A percentile compares a stretch with the other conserved stretches of the same genome.
These are phyloP conservation scores for Sparidentex hasta DNA, from an alignment of 2,797 vertebrate species.

Conservation along the genomic window DNA sequence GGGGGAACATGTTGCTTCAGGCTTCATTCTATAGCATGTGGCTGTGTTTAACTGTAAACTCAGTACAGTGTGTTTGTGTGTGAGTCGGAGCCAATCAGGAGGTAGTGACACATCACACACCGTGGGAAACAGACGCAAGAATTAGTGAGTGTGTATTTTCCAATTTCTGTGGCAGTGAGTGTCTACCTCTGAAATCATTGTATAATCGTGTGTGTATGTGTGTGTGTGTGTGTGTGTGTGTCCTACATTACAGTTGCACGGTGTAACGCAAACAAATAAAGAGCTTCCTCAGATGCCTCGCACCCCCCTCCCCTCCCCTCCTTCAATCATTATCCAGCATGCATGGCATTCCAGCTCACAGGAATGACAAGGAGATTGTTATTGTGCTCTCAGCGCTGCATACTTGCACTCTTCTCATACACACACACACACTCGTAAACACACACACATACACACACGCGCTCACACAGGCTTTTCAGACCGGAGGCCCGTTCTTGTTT, in stretches of 20 bases:
- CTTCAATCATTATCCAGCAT: conserved; percentile 84
- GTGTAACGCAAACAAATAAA: conserved; percentile 82
- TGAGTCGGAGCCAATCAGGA: conserved; percentile 10
- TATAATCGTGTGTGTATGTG: conserved; percentile 57
- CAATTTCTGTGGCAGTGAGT: conserved; percentile 33
- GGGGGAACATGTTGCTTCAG: conserved; percentile 35
- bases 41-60: conserved; percentile 43
- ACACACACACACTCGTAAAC: conserved; percentile 59
- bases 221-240: conserved; percentile 39
- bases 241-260: conserved; percentile 74
- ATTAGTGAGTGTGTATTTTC: conserved; percentile 31
- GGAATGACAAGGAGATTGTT: conserved; percentile 87
- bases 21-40: conserved; percentile 43
- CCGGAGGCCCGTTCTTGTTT: conserved; percentile 73
- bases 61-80: not conserved
- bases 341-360: conserved; percentile 84
- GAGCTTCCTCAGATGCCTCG: conserved; percentile 82
- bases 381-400: conserved; percentile 82
- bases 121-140: conserved; percentile 66
- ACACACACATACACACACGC: conserved; percentile 42
- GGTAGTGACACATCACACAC: conserved; percentile 31
- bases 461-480: conserved; percentile 76
- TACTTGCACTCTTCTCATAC: conserved; percentile 76
- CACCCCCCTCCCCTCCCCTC: conserved; percentile 43
- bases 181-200: conserved; percentile 50